Conservation (phyloP, 2,113 vertebrate species). For the Tympanuchus pallidicinctus region DNA sequence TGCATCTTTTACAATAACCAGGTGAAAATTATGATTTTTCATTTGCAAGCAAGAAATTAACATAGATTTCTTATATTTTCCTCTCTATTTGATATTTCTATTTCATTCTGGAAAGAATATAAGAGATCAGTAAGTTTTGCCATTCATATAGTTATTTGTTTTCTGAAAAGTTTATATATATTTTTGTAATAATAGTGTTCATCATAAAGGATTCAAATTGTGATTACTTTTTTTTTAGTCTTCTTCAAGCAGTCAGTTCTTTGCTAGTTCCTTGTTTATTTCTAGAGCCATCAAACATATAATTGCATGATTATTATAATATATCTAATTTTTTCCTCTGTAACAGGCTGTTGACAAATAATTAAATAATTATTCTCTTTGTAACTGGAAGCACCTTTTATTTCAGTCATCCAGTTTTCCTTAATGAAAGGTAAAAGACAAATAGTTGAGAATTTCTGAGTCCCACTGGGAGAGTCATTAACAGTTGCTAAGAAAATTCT, state of each 20-base stretch:
- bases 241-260: not conserved
- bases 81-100: not conserved
- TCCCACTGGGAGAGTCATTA: not conserved
- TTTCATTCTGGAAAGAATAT: not conserved
- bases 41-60: not conserved
- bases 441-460: not conserved
- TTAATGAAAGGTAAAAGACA: not conserved
- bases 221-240: not conserved
- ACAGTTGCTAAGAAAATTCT: not conserved
- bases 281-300: not conserved
- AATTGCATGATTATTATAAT: not conserved
- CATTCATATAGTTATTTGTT: not conserved
- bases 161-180: not conserved
- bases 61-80: not conserved
- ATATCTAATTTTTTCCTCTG: not conserved
- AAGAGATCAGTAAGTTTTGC: not conserved
- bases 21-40: not conserved
- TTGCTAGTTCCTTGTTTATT: not conserved
- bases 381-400: not conserved
- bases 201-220: not conserved
- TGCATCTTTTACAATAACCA: not conserved
- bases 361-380: not conserved
- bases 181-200: not conserved
- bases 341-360: not conserved
- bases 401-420: not conserved